phyloP scores from a whole-genome alignment of 2,888 invertebrate species.

The Himalopsyche tibetana region DNA sequence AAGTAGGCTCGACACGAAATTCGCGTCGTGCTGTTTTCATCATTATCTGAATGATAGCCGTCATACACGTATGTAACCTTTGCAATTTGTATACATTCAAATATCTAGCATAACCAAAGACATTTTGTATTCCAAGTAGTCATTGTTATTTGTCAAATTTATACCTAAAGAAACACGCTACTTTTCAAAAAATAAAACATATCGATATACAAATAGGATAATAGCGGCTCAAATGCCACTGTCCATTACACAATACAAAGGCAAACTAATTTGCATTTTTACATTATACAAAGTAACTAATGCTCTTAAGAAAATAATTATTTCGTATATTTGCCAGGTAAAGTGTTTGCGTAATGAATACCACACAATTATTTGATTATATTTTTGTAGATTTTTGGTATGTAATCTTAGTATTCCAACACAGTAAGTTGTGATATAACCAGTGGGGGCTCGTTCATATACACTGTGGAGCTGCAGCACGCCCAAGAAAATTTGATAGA shows the following conservation, averaged over 20 bases:
- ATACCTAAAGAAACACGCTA: neutral
- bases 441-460: too few relatives aligned
- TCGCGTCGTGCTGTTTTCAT: neutral
- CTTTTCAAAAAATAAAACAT: neutral
- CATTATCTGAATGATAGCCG: constrained; percentile 19
- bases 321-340: neutral
- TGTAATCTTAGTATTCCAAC: too few relatives aligned
- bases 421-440: too few relatives aligned
- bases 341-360: neutral
- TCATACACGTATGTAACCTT: neutral
- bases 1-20: neutral
- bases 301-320: neutral
- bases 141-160: neutral
- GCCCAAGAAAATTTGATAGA: too few relatives aligned
- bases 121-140: neutral
- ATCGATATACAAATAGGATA: neutral
- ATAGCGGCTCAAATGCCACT: neutral
- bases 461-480: too few relatives aligned
- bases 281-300: neutral
- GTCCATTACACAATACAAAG: constrained; percentile 26
- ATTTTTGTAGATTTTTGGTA: too few relatives aligned
- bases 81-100: neutral
- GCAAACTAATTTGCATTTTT: constrained; percentile 20
- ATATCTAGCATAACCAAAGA: neutral
- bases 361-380: neutral